phyloP scores from a whole-genome alignment of 1,140 invertebrate species.

The Anastrepha ludens region DNA sequence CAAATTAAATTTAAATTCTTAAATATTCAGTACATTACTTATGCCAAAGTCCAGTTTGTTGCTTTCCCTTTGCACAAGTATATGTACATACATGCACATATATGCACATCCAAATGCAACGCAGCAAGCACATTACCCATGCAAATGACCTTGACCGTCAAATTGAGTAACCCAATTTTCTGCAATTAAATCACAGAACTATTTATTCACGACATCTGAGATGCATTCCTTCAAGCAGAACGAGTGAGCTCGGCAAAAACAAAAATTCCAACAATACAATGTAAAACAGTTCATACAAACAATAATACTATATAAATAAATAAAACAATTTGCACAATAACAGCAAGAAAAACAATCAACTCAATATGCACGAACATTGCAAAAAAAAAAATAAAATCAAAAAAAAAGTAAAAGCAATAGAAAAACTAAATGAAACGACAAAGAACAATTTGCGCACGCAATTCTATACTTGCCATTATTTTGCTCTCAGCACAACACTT shows the following conservation, averaged over 20 bases:
- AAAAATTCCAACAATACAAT: not conserved
- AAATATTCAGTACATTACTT: no score
- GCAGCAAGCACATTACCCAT: not conserved
- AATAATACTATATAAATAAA: slow-evolving; percentile 26
- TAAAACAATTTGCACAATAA: slow-evolving; percentile 38
- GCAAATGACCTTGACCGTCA: slow-evolving; percentile 45
- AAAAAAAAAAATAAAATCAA: not conserved
- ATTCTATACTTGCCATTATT: not conserved
- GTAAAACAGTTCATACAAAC: slow-evolving; percentile 8
- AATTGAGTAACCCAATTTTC: slow-evolving; percentile 49
- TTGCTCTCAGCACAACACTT: not conserved
- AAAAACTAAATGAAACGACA: not conserved
- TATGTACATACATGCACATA: no score
- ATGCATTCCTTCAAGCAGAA: not conserved
- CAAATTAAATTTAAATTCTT: no score
- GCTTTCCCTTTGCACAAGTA: no score
- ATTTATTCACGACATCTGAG: slow-evolving; percentile 26
- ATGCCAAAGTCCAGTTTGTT: no score
- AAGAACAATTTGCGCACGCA: not conserved
- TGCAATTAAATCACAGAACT: slow-evolving; percentile 44
- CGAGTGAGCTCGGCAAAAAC: not conserved
- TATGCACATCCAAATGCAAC: not conserved
- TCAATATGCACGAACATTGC: not conserved
- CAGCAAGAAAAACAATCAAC: slow-evolving; percentile 8
- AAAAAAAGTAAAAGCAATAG: not conserved